phyloP scores from a whole-genome alignment of 1,140 invertebrate genomes.

The Leptopilina clavipes region DNA sequence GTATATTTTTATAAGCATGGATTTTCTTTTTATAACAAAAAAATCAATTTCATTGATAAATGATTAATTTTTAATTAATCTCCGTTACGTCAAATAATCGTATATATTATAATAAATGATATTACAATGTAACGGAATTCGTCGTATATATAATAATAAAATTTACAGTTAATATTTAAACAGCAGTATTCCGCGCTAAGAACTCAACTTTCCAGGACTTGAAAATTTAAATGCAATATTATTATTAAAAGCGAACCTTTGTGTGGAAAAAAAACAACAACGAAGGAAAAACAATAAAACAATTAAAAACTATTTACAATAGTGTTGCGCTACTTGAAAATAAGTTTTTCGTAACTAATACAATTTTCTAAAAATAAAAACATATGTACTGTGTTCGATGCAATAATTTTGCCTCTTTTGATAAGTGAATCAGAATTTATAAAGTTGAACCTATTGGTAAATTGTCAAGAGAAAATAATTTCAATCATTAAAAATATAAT shows the following conservation, averaged over 20 bases:
- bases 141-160: constrained; percentile 49
- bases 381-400: constrained; percentile 25
- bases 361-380: not conserved
- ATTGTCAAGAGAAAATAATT: too few relatives aligned
- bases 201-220: not conserved
- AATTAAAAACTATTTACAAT: constrained; percentile 24
- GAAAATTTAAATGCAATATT: constrained; percentile 24
- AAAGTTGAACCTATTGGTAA: too few relatives aligned
- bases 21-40: constrained; percentile 52
- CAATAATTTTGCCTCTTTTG: constrained; percentile 40
- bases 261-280: not conserved
- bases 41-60: constrained; percentile 50
- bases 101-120: constrained; percentile 64
- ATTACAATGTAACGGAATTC: constrained; percentile 58
- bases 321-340: not conserved
- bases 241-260: not conserved
- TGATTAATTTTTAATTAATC: constrained; percentile 39
- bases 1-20: constrained; percentile 68
- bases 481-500: too few relatives aligned
- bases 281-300: not conserved
- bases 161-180: constrained; percentile 7
- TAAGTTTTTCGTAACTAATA: not conserved
- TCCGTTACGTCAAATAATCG: constrained; percentile 54
- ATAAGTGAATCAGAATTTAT: too few relatives aligned
- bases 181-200: not conserved